Conservation (phyloP, 2,888 invertebrate genomes). For the Vanessa cardui region DNA sequence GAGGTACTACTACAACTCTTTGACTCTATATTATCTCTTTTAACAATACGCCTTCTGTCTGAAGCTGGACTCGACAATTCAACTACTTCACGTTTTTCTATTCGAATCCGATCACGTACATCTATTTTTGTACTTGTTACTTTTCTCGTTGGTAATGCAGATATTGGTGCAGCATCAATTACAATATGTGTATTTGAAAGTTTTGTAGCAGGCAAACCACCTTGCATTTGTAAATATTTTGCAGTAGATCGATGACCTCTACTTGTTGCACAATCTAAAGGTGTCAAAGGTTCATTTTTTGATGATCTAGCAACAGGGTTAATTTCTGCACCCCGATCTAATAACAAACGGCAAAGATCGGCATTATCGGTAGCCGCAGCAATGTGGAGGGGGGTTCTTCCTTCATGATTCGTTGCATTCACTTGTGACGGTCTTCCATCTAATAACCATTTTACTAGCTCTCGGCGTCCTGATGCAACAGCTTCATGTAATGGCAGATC, state of each 20-base stretch:
- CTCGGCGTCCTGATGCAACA: constrained; percentile 94
- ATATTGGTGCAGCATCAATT: constrained; percentile 73
- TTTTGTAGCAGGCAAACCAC: constrained; percentile 91
- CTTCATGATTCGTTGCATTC: constrained; percentile 95
- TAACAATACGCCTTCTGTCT: constrained; percentile 58
- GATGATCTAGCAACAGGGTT: constrained; percentile 92
- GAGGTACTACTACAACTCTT: constrained; percentile 67
- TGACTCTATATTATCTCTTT: constrained; percentile 61
- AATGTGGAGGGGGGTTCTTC: constrained; percentile 95
- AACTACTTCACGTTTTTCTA: constrained; percentile 78
- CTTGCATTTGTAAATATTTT: constrained; percentile 95
- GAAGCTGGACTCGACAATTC: constrained; percentile 72
- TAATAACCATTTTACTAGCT: constrained; percentile 94
- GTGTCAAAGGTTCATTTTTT: constrained; percentile 93
- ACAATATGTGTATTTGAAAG: constrained; percentile 78
- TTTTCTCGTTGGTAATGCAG: constrained; percentile 71
- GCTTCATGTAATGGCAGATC: constrained; percentile 98
- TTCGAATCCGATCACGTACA: constrained; percentile 75
- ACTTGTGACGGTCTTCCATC: constrained; percentile 91
- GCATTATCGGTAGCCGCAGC: constrained; percentile 97
- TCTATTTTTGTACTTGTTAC: constrained; percentile 81
- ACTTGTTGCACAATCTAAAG: constrained; percentile 94
- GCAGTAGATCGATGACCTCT: constrained; percentile 95
- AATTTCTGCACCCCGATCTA: constrained; percentile 92
- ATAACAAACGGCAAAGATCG: constrained; percentile 93